Base-by-base conservation (phyloP, 2,888 invertebrate genomes). In the Mylabris sibirica region DNA sequence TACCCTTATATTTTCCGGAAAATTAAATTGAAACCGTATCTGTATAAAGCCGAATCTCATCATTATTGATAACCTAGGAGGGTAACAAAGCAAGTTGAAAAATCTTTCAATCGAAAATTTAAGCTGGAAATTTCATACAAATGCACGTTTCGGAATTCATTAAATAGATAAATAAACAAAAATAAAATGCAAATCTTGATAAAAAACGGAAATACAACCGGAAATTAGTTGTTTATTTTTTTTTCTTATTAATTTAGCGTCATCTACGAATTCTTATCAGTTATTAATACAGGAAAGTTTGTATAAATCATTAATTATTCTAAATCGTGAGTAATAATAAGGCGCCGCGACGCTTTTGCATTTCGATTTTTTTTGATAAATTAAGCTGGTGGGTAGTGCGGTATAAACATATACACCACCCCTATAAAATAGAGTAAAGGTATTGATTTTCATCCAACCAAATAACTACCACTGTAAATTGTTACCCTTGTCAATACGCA, bases 391-490 rank as follows among this genome's bases (percentile, higher is more conserved):
- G 20, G 20, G 17, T 49, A 41, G 65, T 34, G 65, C 62, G 57
- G 64, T 17, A 67, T 17, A 20, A 60, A 66, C 64, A 14, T 20
- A 14, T 20, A 64, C 68, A 65, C 62, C 65, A 68, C 68, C 68
- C 68, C 49, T 20, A 49, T 49, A 20, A 20, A 20, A 4, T 49
- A 20, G 24, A 49, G n/a, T 63, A 30, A 8, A 30, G 14, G 68
- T 68, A 68, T 68, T 68, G 68, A 68, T 68, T 68, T 68, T 68
- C 68, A 68, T 57, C 68, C 64, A 20, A 38, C 59, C 59, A 59
- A 67, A 35, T 63, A 67, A 64, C 64, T 24, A 30, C 60, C 60
- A 38, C 30, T 26, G 30, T 35, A n/a, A 44, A n/a, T 35, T 60
- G 60, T 60, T 59, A 59, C 64, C 57, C 63, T 49, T 59, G 11